These are phyloP conservation scores for Schizothorax lantsangensis DNA, from an alignment of 2,797 vertebrate species.

Conservation along the genomic window DNA sequence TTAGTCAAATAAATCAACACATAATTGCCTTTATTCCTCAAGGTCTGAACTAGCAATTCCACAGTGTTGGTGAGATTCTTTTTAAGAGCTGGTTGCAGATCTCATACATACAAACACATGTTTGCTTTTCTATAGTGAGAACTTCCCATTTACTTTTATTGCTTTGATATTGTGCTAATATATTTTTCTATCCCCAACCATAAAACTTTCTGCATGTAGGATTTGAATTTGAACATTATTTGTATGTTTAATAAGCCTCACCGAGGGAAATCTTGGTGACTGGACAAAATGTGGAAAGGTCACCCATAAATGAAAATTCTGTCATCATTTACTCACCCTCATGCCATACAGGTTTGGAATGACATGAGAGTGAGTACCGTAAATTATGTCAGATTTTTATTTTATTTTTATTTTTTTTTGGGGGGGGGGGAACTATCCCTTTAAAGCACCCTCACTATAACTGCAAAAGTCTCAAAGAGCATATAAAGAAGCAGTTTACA, in stretches of 20 bases:
- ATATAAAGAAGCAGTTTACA: slow-evolving; percentile 3
- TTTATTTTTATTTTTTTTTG: not conserved
- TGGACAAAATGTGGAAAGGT: not conserved
- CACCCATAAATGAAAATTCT: not conserved
- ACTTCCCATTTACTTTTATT: not conserved
- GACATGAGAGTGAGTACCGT: too few relatives aligned
- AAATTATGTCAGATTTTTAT: too few relatives aligned
- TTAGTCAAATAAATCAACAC: slow-evolving; percentile 47
- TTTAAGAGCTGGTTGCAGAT: not conserved
- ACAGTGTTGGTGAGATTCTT: not conserved
- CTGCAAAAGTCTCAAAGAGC: not conserved
- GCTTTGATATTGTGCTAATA: not conserved
- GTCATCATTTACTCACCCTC: not conserved
- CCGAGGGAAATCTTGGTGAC: not conserved
- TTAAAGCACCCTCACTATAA: not conserved
- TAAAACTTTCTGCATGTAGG: not conserved
- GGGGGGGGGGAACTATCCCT: not conserved
- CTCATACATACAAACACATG: slow-evolving; percentile 1
- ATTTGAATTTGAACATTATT: not conserved
- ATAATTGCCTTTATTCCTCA: slow-evolving; percentile 3
- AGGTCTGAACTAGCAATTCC: not conserved
- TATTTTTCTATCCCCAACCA: not conserved
- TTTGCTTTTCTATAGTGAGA: not conserved
- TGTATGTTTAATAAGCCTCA: not conserved
- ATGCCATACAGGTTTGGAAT: not conserved